A percentile compares a stretch with the other conserved stretches of the same genome.
Evolutionary conservation across 1,140 invertebrate species (phyloP).

Genomic region (Probaryconus sp.): DNA sequence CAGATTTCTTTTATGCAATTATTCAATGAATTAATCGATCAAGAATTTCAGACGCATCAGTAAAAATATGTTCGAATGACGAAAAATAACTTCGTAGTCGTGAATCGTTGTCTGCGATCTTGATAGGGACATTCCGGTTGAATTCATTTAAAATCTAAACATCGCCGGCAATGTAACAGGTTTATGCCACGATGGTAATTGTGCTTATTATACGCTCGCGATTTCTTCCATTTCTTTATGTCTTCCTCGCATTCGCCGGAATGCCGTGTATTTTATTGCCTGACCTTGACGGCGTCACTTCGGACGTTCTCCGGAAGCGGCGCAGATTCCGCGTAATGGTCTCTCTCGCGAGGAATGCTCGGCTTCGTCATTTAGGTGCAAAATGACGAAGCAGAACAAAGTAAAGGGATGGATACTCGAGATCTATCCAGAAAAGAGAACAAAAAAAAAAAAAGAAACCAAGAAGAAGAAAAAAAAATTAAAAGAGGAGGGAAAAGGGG

Average conservation of each 20-base stretch:
- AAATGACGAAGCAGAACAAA: neutral
- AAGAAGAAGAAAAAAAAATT: neutral
- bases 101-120: too few relatives aligned
- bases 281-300: conserved; percentile 40
- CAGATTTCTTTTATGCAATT: too few relatives aligned
- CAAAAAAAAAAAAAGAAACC: conserved; percentile 36
- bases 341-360: neutral
- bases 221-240: conserved; percentile 37
- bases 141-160: too few relatives aligned
- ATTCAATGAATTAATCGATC: too few relatives aligned
- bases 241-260: conserved; percentile 15
- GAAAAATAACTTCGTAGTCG: too few relatives aligned
- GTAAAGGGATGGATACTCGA: conserved; percentile 15
- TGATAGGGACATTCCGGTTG: too few relatives aligned
- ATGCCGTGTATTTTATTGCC: conserved; percentile 40
- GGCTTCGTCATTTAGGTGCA: too few relatives aligned
- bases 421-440: conserved; percentile 19
- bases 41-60: too few relatives aligned
- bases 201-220: conserved; percentile 41
- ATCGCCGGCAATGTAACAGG: conserved; percentile 19
- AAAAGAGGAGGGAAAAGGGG: neutral
- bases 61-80: too few relatives aligned
- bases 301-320: conserved; percentile 26
- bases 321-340: neutral
- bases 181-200: conserved; percentile 41